A percentile compares a stretch with the other conserved stretches of the same genome.
Conservation (phyloP, 2,888 invertebrate species). For the Drosophila longiperda region DNA sequence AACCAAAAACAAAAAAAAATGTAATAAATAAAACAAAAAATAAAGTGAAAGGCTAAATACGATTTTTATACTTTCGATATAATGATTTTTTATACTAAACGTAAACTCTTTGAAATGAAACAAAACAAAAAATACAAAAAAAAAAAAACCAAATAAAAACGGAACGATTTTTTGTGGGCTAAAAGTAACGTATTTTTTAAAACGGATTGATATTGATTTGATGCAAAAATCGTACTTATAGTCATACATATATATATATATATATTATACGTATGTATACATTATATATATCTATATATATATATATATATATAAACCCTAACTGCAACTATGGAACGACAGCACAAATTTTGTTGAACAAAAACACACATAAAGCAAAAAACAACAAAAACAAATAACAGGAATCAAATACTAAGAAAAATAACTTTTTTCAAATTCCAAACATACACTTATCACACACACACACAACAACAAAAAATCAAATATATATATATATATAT, state of each 20-base stretch:
- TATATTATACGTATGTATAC: conserved; percentile 36
- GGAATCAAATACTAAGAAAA: conserved; percentile 56
- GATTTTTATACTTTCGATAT: conserved; percentile 82
- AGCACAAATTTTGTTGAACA: conserved; percentile 81
- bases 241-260: conserved; percentile 45
- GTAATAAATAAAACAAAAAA: conserved; percentile 33
- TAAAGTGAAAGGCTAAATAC: conserved; percentile 70
- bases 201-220: conserved; percentile 66
- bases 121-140: conserved; percentile 28
- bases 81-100: conserved; percentile 80
- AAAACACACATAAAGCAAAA: conserved; percentile 26
- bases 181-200: conserved; percentile 55
- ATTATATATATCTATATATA: conserved; percentile 30
- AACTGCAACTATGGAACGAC: conserved; percentile 81
- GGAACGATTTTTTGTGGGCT: conserved; percentile 60
- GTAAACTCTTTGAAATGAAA: conserved; percentile 66
- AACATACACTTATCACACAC: conserved; percentile 21
- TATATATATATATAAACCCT: conserved; percentile 58
- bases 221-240: conserved; percentile 58
- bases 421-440: conserved; percentile 47
- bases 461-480: conserved; percentile 51
- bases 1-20: conserved; percentile 22
- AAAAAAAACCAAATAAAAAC: conserved; percentile 32
- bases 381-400: conserved; percentile 22
- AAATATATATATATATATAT: conserved; percentile 54